phyloP scores from a whole-genome alignment of 1,140 invertebrate species.

The Popillia japonica region DNA sequence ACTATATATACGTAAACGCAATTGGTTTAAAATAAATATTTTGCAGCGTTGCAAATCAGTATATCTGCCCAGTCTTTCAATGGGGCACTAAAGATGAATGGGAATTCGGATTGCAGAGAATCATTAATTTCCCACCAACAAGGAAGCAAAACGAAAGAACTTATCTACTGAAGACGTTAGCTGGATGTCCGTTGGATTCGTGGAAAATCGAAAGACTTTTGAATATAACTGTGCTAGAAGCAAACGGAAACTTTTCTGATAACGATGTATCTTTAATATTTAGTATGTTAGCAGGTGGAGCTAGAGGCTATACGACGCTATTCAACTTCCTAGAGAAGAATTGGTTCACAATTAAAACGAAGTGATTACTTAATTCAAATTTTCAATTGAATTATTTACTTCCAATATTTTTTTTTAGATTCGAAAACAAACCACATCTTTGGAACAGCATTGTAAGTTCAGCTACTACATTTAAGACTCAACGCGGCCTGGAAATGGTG shows the following conservation, averaged over 20 bases:
- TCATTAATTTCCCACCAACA: slow-evolving; percentile 74
- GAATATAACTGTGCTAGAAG: slow-evolving; percentile 71
- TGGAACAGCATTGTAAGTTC: slow-evolving; percentile 77
- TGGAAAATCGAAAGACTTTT: slow-evolving; percentile 73
- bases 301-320: slow-evolving; percentile 72
- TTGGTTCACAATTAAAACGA: slow-evolving; percentile 71
- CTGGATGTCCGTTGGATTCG: slow-evolving; percentile 74
- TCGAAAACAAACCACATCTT: slow-evolving; percentile 70
- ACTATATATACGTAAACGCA: not conserved
- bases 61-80: slow-evolving; percentile 79
- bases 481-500: slow-evolving; percentile 74
- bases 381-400: not conserved
- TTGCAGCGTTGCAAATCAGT: slow-evolving; percentile 73
- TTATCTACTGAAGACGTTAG: slow-evolving; percentile 76
- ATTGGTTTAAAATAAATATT: slow-evolving; percentile 30
- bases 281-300: slow-evolving; percentile 72
- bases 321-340: slow-evolving; percentile 73
- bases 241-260: slow-evolving; percentile 75
- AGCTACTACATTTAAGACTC: slow-evolving; percentile 75
- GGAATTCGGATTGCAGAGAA: slow-evolving; percentile 77
- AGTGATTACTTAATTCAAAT: slow-evolving; percentile 62
- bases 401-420: slow-evolving; percentile 60
- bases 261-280: slow-evolving; percentile 77
- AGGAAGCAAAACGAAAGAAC: slow-evolving; percentile 76
- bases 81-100: slow-evolving; percentile 79